Base-by-base conservation (phyloP, 1,140 invertebrate species). In the Linepithema humile region DNA sequence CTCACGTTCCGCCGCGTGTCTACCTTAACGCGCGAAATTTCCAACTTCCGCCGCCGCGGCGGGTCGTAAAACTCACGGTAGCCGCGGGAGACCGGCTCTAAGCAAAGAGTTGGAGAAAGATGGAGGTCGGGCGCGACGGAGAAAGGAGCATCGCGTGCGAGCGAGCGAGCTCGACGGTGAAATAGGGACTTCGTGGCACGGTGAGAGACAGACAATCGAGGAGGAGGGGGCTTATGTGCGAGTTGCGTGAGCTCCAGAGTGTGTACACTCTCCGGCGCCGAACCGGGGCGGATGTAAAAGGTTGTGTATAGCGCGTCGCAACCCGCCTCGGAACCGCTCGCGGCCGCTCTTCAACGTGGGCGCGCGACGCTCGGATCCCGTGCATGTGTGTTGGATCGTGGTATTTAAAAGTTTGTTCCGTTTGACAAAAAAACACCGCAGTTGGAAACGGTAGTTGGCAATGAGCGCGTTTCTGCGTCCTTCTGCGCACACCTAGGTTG, bases 41-140 rank as follows among this genome's bases (percentile, higher is more conserved):
- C 86, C 80, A 91, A 92, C 89, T 92, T 92, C 88, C 88, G 89
- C 80, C 86, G 77, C 74, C 70, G 64, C 83, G 83, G 64, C 70
- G 85, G 64, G 89, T 92, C 91, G 90, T 93, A 92, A 93, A 92
- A 92, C 91, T 91, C 90, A 86, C 89, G 86, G 78, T 69, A 86
- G 85, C 85, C 83, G 87, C 84, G 90, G 86, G 86, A 90, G 78
- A 89, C 38, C 64, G 70, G 32, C 62, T 82, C 67, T 55, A 75
- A 80, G 73, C 60, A 73, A 43, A 73, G 65, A 72, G 26, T 57
- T 48, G 12, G 53, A 43, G 82, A 73, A 40, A 40, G 57, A 67
- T n/a, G 35, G 55, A 10, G 45, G 75, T 72, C 50, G 45, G 70
- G 87, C n/a, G 84, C 84, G 72, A 88, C 59, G 45, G 82, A 72